These are phyloP conservation scores for Trachelus stipa DNA, from an alignment of 2,888 invertebrate genomes.

Conservation along the genomic window DNA sequence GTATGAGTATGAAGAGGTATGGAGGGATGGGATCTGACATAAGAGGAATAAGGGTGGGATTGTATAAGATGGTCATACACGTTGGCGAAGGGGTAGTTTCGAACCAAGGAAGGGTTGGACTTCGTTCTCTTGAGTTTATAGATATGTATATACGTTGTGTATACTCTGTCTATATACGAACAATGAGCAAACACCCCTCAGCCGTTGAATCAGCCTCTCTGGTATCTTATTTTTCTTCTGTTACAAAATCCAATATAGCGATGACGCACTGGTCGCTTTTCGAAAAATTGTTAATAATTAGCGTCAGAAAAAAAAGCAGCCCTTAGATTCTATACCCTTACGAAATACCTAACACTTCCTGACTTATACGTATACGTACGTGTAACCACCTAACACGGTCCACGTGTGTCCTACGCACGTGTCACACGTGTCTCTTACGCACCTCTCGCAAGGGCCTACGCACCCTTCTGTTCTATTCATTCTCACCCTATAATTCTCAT, in stretches of 20 bases:
- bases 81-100: background rate
- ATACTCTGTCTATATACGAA: constrained; percentile 20
- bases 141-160: background rate
- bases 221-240: constrained; percentile 28
- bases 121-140: constrained; percentile 5
- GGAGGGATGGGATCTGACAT: background rate
- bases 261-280: constrained; percentile 37
- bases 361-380: background rate
- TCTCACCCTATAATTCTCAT: background rate
- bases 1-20: background rate
- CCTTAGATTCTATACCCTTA: background rate
- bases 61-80: background rate
- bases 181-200: constrained; percentile 51
- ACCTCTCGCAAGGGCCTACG: background rate
- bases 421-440: background rate
- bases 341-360: background rate
- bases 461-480: background rate
- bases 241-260: constrained; percentile 13
- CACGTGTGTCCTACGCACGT: background rate
- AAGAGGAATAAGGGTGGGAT: background rate
- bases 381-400: background rate
- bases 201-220: constrained; percentile 46
- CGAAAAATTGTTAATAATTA: constrained; percentile 32
- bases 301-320: background rate
- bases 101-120: constrained; percentile 31